Base-by-base conservation (phyloP, 2,888 invertebrate species). In the Agrilus biguttatus region DNA sequence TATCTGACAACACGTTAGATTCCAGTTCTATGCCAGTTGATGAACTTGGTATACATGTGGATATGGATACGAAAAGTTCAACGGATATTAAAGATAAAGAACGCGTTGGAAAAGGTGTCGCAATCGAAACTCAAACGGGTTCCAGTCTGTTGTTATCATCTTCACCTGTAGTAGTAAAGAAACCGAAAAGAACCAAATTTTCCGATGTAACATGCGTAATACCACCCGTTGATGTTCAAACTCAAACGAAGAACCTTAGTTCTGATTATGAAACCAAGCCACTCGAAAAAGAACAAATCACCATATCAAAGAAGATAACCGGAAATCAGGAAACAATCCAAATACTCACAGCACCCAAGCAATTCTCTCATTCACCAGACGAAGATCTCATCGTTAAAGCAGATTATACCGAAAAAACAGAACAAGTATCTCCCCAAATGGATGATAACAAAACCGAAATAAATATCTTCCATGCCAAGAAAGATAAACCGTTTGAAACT, bases 401-500 rank as follows among this genome's bases (percentile, higher is more conserved):
- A 51, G 78, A 79, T 53, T 86, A 85, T 53, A 74, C 70, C 59
- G 70, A 69, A 38, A 68, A 71, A 14, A 62, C 66, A 12, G 67
- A 73, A 41, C 42, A 42, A 40, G 56, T 64, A 14, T 72, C 74
- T 42, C 66, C 70, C 33, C 42, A 51, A 37, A 63, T 67, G 43
- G 55, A 69, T 7, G 64, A 66, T 14, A 73, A 74, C 57, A 73
- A 76, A 41, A 77, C 83, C 0, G 79, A 83, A 54, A 60, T 87
- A 13, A 80, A 76, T 53, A 82, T 86, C 33, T 72, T 77, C 8
- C 84, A 83, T 56, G 77, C 78, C 40, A 67, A 78, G 28, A 83
- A 84, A 0, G 62, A 62, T 49, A 81, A 83, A 53, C 75, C 84
- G 0, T 87, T 86, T 56, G 86, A 87, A 63, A 86, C 87, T 1